Evolutionary conservation across 2,113 vertebrate species (phyloP).

Genomic region (Pseudopodoces humilis): DNA sequence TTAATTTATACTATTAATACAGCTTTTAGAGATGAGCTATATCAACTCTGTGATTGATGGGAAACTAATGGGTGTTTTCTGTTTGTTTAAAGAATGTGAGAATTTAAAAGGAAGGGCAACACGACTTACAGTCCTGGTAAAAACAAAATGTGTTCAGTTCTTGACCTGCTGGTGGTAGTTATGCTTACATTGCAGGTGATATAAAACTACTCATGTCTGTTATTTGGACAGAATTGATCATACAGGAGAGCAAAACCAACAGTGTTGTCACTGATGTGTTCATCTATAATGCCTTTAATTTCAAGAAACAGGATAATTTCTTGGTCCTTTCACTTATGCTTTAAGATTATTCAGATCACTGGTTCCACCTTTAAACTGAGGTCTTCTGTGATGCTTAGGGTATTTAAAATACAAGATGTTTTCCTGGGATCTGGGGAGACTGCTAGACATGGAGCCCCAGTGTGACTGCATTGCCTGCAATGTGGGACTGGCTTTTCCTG

Average conservation of each 20-base stretch:
- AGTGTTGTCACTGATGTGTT: accelerated
- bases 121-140: neutral
- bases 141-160: neutral
- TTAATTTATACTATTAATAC: neutral
- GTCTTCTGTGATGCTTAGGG: neutral
- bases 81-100: neutral
- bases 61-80: neutral
- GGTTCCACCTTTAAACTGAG: neutral
- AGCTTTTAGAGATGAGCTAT: neutral
- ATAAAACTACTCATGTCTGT: neutral
- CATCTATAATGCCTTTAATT: neutral
- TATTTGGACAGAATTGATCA: neutral
- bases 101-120: neutral
- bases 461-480: neutral
- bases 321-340: neutral
- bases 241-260: neutral
- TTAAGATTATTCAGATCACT: neutral
- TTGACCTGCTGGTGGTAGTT: neutral
- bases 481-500: neutral
- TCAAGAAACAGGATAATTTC: neutral
- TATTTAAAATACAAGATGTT: neutral
- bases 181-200: accelerated
- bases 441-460: neutral
- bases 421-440: neutral
- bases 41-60: neutral